These are phyloP conservation scores for Diploptera punctata DNA, from an alignment of 2,888 invertebrate genomes.

Conservation along the genomic window DNA sequence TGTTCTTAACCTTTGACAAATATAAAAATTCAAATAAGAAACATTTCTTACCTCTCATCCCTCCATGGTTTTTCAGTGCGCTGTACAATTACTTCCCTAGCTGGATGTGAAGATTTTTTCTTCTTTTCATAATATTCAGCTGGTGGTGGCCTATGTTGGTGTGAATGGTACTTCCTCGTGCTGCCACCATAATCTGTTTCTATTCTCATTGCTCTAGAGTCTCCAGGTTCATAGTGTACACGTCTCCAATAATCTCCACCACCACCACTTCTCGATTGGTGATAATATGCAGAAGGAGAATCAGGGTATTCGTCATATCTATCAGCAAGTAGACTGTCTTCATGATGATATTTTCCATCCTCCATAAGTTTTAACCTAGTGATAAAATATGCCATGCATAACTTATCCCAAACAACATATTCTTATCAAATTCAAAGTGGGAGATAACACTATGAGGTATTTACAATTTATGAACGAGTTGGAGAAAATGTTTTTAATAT, in stretches of 20 bases:
- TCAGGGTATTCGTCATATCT: slow-evolving; percentile 52
- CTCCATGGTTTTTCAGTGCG: slow-evolving; percentile 61
- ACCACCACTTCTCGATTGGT: slow-evolving; percentile 32
- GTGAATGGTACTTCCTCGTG: slow-evolving; percentile 31
- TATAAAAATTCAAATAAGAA: no score
- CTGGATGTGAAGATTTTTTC: slow-evolving; percentile 45
- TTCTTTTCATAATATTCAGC: slow-evolving; percentile 48
- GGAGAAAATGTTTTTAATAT: no score
- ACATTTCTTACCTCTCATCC: slow-evolving; percentile 47
- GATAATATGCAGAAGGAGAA: slow-evolving; percentile 52
- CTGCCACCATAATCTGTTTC: slow-evolving; percentile 53
- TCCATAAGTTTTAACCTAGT: slow-evolving; percentile 32
- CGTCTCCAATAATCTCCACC: slow-evolving; percentile 43
- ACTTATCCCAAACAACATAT: no score
- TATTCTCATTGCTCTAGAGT: slow-evolving; percentile 36
- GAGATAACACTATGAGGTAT: no score
- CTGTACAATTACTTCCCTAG: slow-evolving; percentile 79
- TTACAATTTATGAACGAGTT: no score
- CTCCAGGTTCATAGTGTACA: slow-evolving; percentile 53
- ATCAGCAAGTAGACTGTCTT: slow-evolving; percentile 52
- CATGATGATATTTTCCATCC: slow-evolving; percentile 49
- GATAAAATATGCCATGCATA: no score
- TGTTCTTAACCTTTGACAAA: no score
- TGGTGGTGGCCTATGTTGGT: slow-evolving; percentile 31
- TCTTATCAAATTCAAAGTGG: no score